These are phyloP conservation scores for Phyllotreta striolata DNA, from an alignment of 2,888 invertebrate genomes.

Conservation along the genomic window DNA sequence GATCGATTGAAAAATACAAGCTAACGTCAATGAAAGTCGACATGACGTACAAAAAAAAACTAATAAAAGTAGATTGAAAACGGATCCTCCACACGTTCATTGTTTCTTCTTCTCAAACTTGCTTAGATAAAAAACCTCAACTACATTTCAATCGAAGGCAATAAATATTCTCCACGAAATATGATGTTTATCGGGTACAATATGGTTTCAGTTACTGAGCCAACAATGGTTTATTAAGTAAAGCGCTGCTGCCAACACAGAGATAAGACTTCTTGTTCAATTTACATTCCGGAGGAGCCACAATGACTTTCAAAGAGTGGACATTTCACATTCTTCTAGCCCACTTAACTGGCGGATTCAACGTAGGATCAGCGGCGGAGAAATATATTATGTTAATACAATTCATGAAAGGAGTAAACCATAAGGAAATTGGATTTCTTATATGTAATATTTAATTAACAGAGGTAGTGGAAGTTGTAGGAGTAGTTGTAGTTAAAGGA, in stretches of 20 bases:
- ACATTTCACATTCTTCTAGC: conserved; percentile 57
- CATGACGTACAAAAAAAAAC: too few species aligned
- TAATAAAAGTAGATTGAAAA: too few species aligned
- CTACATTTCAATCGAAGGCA: conserved; percentile 24
- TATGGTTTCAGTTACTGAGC: conserved; percentile 58
- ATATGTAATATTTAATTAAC: too few species aligned
- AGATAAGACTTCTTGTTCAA: conserved; percentile 60
- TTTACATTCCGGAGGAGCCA: conserved; percentile 60
- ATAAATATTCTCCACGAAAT: conserved; percentile 33
- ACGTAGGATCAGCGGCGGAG: conserved; percentile 25
- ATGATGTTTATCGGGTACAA: conserved; percentile 53
- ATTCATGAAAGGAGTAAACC: background rate
- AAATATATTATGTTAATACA: background rate
- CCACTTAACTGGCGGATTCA: conserved; percentile 46
- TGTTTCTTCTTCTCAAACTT: too few species aligned
- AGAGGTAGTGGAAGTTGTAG: too few species aligned
- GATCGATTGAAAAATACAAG: too few species aligned
- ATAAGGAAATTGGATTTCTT: too few species aligned
- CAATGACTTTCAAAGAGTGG: conserved; percentile 58
- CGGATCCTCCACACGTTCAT: too few species aligned
- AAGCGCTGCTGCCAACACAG: conserved; percentile 56
- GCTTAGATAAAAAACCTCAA: background rate
- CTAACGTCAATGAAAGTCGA: too few species aligned
- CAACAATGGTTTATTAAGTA: conserved; percentile 61
- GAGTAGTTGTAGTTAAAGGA: too few species aligned